These are phyloP conservation scores for Sycophaga agraensis DNA, from an alignment of 1,140 invertebrate genomes.

Conservation along the genomic window DNA sequence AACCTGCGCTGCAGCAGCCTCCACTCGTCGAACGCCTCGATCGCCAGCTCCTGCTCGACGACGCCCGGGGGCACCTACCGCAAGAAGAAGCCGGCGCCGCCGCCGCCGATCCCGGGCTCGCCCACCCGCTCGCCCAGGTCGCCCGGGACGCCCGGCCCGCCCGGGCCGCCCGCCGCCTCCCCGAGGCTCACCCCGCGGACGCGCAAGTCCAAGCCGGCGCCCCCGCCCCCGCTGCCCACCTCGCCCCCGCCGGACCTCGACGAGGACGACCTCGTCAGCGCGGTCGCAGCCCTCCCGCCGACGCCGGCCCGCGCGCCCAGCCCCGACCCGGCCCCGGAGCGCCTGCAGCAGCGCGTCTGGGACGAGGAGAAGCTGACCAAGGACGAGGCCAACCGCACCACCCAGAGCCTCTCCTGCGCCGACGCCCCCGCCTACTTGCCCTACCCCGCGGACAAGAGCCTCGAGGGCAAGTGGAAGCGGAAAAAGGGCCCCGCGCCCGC, in stretches of 20 bases:
- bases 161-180: too few relatives aligned
- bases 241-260: neutral
- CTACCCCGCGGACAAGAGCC: constrained; percentile 59
- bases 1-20: constrained; percentile 38
- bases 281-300: neutral
- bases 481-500: constrained; percentile 80
- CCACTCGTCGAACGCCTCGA: constrained; percentile 47
- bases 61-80: constrained; percentile 49
- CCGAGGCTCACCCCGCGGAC: too few relatives aligned
- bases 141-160: neutral
- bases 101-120: constrained; percentile 58
- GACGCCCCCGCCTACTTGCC: constrained; percentile 33
- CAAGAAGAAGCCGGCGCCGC: constrained; percentile 72
- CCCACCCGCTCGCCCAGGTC: constrained; percentile 35
- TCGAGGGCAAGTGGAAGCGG: constrained; percentile 70
- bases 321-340: constrained; percentile 6
- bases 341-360: constrained; percentile 32
- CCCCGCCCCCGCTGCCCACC: too few relatives aligned
- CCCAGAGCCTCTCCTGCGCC: constrained; percentile 50
- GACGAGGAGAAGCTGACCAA: constrained; percentile 62
- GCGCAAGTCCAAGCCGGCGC: too few relatives aligned
- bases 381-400: constrained; percentile 62
- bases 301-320: neutral
- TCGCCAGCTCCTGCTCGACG: constrained; percentile 47
- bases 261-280: neutral